Evolutionary conservation across 2,797 vertebrate genomes (phyloP), one percentile per base, ranked within the genome.

Genomic region (Esox lucius): DNA sequence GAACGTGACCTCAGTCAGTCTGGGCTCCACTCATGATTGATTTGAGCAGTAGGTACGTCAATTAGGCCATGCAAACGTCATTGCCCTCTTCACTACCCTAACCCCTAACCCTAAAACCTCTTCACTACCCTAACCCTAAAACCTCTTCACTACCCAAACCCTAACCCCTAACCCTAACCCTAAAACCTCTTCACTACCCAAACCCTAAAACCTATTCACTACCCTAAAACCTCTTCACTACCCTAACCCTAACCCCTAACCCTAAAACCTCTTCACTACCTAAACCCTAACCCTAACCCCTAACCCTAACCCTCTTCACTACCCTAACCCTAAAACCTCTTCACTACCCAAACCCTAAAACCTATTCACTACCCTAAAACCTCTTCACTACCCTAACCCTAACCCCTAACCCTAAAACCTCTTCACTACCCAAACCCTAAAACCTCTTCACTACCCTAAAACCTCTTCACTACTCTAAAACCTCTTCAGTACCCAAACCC

Each of bases 11-110:
- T 73, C 62, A 72, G 66, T 81, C 85, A 79, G 80, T 85, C 80
- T 76, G 80, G 83, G 80, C 71, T 26, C 78, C 80, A 75, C 78
- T 81, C 64, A 26, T 82, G 81, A 80, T 81, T 78, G 75, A 71
- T 71, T 61, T 51, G 78, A 83, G 56, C 71, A 46, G 68, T 68
- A 71, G 46, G 48, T 80, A 81, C 68, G 71, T 86, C 78, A 81
- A 68, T 79, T 72, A 72, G 73, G 62, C 62, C 68, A 61, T 65
- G 6, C 42, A 46, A 46, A 46, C 46, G 42, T 13, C 42, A 46
- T 46, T 13, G 3, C 42, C 9, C 42, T 46, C 42, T 11, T 59
- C 56, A 22, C 19, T 31, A 31, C 28, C 28, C 28, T 31, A 31
- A 31, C 28, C 28, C 3, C n/a, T n/a, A n/a, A n/a, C n/a, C n/a